phyloP scores from a whole-genome alignment of 2,888 invertebrate species.

The Erebia ligea region DNA sequence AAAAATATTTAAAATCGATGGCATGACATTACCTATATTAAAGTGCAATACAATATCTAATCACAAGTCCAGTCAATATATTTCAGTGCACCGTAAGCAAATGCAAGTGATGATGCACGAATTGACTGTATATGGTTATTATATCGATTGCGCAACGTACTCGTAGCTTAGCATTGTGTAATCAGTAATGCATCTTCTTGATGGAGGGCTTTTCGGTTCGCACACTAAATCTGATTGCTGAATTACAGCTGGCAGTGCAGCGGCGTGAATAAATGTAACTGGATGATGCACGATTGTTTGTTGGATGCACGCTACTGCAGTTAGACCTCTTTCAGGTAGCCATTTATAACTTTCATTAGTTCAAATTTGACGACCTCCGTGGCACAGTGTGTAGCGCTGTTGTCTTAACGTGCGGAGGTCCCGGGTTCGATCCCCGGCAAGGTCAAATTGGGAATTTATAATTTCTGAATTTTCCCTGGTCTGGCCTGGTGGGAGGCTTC shows the following conservation, averaged over 20 bases:
- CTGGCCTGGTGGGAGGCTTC: no score
- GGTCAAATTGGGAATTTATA: no score
- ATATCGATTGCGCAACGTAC: conserved; percentile 32
- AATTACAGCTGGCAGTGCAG: conserved; percentile 11
- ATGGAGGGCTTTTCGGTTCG: conserved; percentile 35
- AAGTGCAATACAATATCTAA: no score
- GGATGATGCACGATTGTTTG: conserved; percentile 17
- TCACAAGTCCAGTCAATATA: background rate
- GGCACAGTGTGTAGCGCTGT: no score
- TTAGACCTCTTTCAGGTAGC: background rate
- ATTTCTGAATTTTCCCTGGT: no score
- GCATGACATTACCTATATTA: no score
- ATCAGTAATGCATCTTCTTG: conserved; percentile 36
- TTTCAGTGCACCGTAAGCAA: conserved; percentile 58
- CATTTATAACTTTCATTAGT: no score
- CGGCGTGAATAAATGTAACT: conserved; percentile 19
- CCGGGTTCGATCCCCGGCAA: no score
- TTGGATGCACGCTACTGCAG: conserved; percentile 7
- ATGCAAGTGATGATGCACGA: conserved; percentile 71
- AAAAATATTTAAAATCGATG: no score
- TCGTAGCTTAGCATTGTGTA: conserved; percentile 38
- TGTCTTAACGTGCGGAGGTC: no score
- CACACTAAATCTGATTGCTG: conserved; percentile 70
- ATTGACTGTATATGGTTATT: conserved; percentile 44
- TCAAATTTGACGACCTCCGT: no score